Conservation (phyloP, 1,140 invertebrate genomes). For the Venturia canescens region DNA sequence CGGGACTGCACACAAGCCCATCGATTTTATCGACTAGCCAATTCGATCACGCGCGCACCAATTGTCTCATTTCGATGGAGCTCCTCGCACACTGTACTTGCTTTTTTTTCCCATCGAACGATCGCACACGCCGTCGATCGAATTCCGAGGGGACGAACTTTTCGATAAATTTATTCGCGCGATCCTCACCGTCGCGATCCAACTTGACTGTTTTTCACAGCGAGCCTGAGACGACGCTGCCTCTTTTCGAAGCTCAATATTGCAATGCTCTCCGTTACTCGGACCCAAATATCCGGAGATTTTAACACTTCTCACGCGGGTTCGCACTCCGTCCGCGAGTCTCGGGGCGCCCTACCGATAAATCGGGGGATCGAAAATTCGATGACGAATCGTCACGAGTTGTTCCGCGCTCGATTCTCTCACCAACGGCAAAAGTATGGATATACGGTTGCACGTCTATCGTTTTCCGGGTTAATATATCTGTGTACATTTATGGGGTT, state of each 20-base stretch:
- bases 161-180: too few relatives aligned
- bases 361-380: slow-evolving; percentile 37
- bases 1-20: not conserved
- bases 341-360: slow-evolving; percentile 20
- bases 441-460: too few relatives aligned
- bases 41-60: not conserved
- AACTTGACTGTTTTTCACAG: not conserved
- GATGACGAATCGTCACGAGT: slow-evolving; percentile 30
- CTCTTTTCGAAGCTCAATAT: not conserved
- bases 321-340: slow-evolving; percentile 20
- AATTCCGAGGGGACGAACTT: too few relatives aligned
- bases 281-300: not conserved
- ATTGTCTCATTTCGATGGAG: not conserved
- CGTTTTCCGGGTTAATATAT: too few relatives aligned
- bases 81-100: not conserved
- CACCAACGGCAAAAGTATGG: not conserved
- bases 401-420: slow-evolving; percentile 30
- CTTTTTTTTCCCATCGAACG: too few relatives aligned
- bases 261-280: not conserved
- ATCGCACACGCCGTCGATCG: too few relatives aligned
- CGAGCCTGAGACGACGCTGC: too few relatives aligned
- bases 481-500: too few relatives aligned
- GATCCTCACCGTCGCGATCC: too few relatives aligned
- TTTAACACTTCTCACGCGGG: not conserved
- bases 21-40: slow-evolving; percentile 13